A percentile compares a stretch with the other conserved stretches of the same genome.
Evolutionary conservation across 2,113 vertebrate species (phyloP).

Genomic region (Passer montanus): DNA sequence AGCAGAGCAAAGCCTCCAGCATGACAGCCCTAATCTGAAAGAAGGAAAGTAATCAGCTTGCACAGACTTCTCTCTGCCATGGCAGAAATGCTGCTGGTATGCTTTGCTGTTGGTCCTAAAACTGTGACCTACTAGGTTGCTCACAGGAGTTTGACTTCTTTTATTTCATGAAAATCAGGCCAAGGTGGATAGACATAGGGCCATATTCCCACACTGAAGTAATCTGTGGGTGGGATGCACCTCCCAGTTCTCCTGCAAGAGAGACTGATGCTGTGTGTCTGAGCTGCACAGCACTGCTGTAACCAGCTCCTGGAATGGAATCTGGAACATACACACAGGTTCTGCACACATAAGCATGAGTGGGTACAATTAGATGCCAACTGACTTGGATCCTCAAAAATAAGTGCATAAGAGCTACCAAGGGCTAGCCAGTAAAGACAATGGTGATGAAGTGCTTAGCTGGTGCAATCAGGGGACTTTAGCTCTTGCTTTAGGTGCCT

Average conservation of each 20-base stretch:
- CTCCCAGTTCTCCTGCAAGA: not conserved
- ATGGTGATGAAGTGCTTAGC: not conserved
- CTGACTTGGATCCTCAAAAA: not conserved
- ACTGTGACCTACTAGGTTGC: not conserved
- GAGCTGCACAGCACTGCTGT: not conserved
- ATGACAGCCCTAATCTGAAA: not conserved
- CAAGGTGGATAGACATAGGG: not conserved
- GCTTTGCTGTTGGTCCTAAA: not conserved
- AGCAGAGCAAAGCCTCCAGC: not conserved
- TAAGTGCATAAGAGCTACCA: not conserved
- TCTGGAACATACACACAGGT: not conserved
- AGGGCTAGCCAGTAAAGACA: not conserved
- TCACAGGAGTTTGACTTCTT: not conserved
- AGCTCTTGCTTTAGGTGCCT: not conserved
- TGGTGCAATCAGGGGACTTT: not conserved
- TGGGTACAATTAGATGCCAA: not conserved
- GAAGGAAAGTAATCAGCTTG: not conserved
- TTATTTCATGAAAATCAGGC: not conserved
- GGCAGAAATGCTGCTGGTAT: not conserved
- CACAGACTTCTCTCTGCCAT: not conserved
- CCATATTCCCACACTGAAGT: not conserved
- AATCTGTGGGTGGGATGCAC: not conserved
- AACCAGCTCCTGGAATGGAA: not conserved
- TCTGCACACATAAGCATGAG: not conserved
- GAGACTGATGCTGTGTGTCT: not conserved